Conservation (phyloP, 1,140 invertebrate species). For the Bombyx mandarina region DNA sequence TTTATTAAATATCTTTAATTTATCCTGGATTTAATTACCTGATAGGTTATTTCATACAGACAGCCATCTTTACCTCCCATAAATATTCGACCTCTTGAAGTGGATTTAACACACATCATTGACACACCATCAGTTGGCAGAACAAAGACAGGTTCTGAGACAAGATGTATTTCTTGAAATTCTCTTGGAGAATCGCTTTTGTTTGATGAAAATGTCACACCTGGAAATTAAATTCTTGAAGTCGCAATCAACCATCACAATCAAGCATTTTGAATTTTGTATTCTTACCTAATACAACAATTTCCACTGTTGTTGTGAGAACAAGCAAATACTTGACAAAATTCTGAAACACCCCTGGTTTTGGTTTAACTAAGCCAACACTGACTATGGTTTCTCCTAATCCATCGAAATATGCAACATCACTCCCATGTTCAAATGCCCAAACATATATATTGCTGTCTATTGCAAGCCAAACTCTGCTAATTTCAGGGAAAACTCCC, state of each 20-base stretch:
- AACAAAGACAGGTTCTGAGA: constrained; percentile 94
- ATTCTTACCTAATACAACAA: constrained; percentile 87
- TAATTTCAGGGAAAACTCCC: constrained; percentile 96
- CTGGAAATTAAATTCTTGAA: constrained; percentile 26
- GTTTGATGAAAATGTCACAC: constrained; percentile 66
- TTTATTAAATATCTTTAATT: no score
- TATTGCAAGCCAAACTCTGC: constrained; percentile 96
- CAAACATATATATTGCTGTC: constrained; percentile 98
- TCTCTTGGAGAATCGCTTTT: constrained; percentile 54
- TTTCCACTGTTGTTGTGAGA: constrained; percentile 93
- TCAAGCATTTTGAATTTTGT: constrained; percentile 22
- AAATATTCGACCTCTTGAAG: constrained; percentile 91
- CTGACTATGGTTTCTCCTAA: constrained; percentile 91
- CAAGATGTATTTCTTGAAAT: constrained; percentile 89
- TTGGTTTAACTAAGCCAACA: constrained; percentile 89
- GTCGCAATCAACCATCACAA: constrained; percentile 44
- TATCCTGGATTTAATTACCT: constrained; percentile 68
- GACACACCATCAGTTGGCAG: constrained; percentile 92
- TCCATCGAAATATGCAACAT: constrained; percentile 95
- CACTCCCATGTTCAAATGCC: constrained; percentile 92
- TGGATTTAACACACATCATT: constrained; percentile 87
- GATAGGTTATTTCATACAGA: constrained; percentile 96
- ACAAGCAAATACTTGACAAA: constrained; percentile 95
- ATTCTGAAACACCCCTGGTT: constrained; percentile 87
- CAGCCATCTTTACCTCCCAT: constrained; percentile 95